Conservation (phyloP, 1,140 invertebrate species). For the Melanaphis sacchari region DNA sequence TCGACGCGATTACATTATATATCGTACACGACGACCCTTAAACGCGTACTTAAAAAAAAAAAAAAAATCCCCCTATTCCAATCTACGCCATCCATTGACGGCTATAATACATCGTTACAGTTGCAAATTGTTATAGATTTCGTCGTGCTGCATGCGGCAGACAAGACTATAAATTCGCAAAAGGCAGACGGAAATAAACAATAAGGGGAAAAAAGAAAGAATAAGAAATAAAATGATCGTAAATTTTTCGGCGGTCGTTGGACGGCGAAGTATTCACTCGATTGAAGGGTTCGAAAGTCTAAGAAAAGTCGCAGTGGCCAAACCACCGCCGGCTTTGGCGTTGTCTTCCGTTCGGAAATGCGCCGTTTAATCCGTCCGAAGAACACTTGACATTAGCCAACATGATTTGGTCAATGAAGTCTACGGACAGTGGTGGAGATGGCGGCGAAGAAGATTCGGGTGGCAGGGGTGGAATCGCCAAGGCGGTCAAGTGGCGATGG, state of each 20-base stretch:
- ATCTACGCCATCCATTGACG: background rate
- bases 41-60: conserved; percentile 1
- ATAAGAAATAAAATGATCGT: background rate
- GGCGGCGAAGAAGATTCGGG: background rate
- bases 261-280: background rate
- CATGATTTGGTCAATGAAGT: background rate
- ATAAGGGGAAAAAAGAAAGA: background rate
- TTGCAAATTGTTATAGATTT: conserved; percentile 29
- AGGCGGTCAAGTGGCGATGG: background rate
- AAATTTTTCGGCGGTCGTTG: background rate
- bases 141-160: background rate
- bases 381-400: background rate
- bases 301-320: background rate
- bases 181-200: background rate
- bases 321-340: background rate
- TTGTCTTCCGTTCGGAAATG: background rate
- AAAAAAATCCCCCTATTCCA: background rate
- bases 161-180: background rate
- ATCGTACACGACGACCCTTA: conserved; percentile 14
- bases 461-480: background rate
- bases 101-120: background rate
- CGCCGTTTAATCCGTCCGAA: background rate
- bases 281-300: background rate
- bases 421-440: background rate
- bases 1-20: background rate